Evolutionary conservation across 2,113 vertebrate genomes (phyloP).

Genomic region (Rhinolophus sinicus): DNA sequence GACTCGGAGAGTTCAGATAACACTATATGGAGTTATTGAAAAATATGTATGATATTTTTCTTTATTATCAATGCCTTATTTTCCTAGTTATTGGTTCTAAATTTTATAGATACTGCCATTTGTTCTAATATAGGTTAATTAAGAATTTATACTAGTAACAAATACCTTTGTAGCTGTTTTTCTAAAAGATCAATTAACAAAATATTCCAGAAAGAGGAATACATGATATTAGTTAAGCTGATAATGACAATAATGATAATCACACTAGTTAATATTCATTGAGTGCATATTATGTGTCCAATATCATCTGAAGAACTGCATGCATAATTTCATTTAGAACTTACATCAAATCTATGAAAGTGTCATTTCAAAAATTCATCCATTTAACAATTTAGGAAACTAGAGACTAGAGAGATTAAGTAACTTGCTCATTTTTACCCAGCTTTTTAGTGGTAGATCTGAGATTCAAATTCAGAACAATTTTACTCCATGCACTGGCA

Average conservation of each 20-base stretch:
- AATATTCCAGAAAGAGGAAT: not conserved
- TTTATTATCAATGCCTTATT: not conserved
- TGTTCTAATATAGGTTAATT: not conserved
- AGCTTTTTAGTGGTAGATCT: not conserved
- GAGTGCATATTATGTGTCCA: not conserved
- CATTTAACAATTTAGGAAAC: conserved; percentile 11
- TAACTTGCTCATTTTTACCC: not conserved
- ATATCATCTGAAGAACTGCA: not conserved
- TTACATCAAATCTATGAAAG: not conserved
- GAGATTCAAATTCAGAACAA: not conserved
- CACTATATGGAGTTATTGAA: not conserved
- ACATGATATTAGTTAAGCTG: not conserved
- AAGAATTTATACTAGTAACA: not conserved
- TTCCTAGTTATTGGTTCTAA: not conserved
- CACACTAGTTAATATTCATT: not conserved
- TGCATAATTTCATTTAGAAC: not conserved
- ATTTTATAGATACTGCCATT: not conserved
- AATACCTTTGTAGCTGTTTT: not conserved
- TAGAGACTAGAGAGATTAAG: not conserved
- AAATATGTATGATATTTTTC: not conserved
- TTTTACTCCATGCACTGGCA: not conserved
- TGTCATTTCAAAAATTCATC: not conserved
- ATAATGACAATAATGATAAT: not conserved
- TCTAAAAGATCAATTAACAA: not conserved
- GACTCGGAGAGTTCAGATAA: not conserved